Evolutionary conservation across 2,888 invertebrate species (phyloP), one percentile per base, ranked within the genome.

Genomic region (Gymnocheta viridis): DNA sequence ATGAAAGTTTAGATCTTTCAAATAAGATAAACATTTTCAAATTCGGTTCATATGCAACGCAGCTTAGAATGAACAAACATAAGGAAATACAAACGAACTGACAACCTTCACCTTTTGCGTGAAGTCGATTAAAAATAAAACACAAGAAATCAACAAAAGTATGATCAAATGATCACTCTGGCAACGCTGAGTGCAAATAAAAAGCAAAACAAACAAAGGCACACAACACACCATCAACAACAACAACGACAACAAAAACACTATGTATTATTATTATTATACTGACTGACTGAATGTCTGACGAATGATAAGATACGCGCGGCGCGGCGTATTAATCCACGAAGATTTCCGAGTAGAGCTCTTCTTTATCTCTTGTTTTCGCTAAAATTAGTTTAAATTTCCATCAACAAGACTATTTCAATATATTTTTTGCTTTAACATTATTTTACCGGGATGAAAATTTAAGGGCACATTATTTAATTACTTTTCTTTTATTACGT

Each of bases 261-360:
- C 41, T 44, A n/a, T n/a, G n/a, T n/a, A n/a, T n/a, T n/a, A n/a
- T n/a, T n/a, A 76, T 66, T 74, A 51, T 62, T 66, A 67, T 58
- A 60, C 58, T 38, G 67, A 56, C 56, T 54, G 51, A 70, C 79
- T 64, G 54, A 62, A 32, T 41, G 72, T 47, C 47, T 73, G 60
- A 64, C 64, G 73, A 82, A 72, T 67, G 82, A 80, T 82, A 85
- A 85, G 82, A 85, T 85, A 77, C 79, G 82, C 56, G 76, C 69
- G 32, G 66, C 49, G 80, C 73, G 35, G 69, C 51, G 81, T 44
- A 58, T 47, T 70, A 76, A 82, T 80, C 54, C 47, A 76, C 82
- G 74, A 82, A 54, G 66, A 76, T 80, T 80, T 67, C 67, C 82
- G 79, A 60, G 60, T n/a, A 58, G 72, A 41, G 51, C 67, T 70